A percentile compares a stretch with the other conserved stretches of the same genome.
Conservation (phyloP, 2,113 vertebrate genomes). For the Nyctereutes procyonoides region DNA sequence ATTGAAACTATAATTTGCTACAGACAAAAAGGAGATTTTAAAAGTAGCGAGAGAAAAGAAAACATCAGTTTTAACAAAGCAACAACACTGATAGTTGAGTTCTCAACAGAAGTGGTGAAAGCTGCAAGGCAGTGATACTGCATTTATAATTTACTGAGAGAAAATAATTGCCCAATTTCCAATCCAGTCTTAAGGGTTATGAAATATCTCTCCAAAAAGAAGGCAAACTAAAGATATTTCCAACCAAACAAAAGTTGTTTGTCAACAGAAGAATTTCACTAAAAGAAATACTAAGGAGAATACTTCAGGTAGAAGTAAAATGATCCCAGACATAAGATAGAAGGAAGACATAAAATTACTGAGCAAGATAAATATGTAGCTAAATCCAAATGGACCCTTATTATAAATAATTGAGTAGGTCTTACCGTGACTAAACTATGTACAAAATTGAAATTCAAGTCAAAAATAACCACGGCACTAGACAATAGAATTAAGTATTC, state of each 20-base stretch:
- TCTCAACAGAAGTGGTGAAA: neutral
- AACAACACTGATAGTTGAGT: conserved; percentile 5
- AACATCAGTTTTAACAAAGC: neutral
- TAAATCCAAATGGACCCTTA: neutral
- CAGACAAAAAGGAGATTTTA: conserved; percentile 5
- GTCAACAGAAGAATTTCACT: neutral
- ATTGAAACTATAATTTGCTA: neutral
- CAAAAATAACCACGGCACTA: neutral
- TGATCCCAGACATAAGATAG: neutral
- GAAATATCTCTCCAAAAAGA: conserved; percentile 1
- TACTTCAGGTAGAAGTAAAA: neutral
- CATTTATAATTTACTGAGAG: conserved; percentile 12
- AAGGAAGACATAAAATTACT: neutral
- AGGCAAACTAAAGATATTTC: conserved; percentile 38
- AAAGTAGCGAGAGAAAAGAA: conserved; percentile 16
- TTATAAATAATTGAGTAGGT: neutral
- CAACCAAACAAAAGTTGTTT: conserved; percentile 1
- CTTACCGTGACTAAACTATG: neutral
- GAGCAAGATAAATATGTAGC: neutral
- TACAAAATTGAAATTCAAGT: neutral
- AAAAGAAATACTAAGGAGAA: neutral
- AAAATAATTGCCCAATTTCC: conserved; percentile 28
- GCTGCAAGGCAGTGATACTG: neutral
- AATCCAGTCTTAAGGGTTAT: neutral
- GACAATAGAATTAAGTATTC: neutral